phyloP scores from a whole-genome alignment of 2,888 invertebrate species.

The Epinotia ramella region DNA sequence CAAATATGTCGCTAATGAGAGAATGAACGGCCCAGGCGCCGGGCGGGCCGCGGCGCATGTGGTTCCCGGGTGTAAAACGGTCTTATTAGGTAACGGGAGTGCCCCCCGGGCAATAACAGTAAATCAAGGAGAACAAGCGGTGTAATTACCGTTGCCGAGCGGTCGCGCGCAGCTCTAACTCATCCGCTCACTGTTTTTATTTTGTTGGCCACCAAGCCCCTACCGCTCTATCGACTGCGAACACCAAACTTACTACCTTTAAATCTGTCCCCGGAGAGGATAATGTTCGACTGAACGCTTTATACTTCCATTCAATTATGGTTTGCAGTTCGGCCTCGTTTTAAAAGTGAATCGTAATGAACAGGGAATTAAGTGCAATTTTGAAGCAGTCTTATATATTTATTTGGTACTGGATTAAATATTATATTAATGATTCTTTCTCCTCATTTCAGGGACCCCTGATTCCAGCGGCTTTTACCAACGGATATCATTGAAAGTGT shows the following conservation, averaged over 20 bases:
- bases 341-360: slow-evolving; percentile 9
- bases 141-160: slow-evolving; percentile 85
- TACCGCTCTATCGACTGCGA: slow-evolving; percentile 81
- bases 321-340: slow-evolving; percentile 55
- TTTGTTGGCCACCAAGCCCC: slow-evolving; percentile 78
- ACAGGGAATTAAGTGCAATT: slow-evolving; percentile 2
- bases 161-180: slow-evolving; percentile 83
- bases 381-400: slow-evolving; percentile 3
- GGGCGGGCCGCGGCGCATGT: slow-evolving; percentile 74
- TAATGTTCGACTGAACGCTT: slow-evolving; percentile 76
- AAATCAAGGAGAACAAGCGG: slow-evolving; percentile 86
- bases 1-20: slow-evolving; percentile 82
- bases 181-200: slow-evolving; percentile 83
- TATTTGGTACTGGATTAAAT: not conserved
- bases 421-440: slow-evolving; percentile 35
- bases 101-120: slow-evolving; percentile 86
- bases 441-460: slow-evolving; percentile 94
- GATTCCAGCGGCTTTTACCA: slow-evolving; percentile 99
- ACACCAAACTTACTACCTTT: slow-evolving; percentile 80
- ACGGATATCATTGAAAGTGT: slow-evolving; percentile 97
- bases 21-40: slow-evolving; percentile 75
- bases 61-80: slow-evolving; percentile 82
- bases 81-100: slow-evolving; percentile 85
- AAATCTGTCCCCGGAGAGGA: slow-evolving; percentile 80
- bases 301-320: slow-evolving; percentile 77